Evolutionary conservation across 2,797 vertebrate genomes (phyloP), one percentile per base, ranked within the genome.

Genomic region (Leuciscus waleckii): DNA sequence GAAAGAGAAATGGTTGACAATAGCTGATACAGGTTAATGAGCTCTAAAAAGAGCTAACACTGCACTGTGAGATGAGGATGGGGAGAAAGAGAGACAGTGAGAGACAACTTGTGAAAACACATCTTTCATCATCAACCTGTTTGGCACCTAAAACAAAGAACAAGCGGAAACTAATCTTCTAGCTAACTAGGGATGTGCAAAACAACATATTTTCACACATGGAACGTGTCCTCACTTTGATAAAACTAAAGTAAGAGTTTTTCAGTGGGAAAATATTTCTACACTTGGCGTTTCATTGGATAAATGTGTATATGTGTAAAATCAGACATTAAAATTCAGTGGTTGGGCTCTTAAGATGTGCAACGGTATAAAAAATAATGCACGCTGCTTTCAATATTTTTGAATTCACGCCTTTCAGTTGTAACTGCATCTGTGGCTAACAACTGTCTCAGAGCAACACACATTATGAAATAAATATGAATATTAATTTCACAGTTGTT

Each of bases 31-130:
- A 85, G 90, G 90, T 93, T 91, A 92, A 93, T 89, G 87, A 91
- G 85, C 87, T 88, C 91, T 92, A 94, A 91, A 95, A 94, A 91
- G 93, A 95, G 91, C 89, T 94, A 92, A 93, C 91, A 84, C 91
- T 94, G 91, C 91, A 95, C 92, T 93, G 93, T 94, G 92, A 89
- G 61, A 86, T 90, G 90, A 90, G 85, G 91, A 87, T 83, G 84
- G 74, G 61, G 67, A 90, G 92, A 85, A 91, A 78, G 88, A 87
- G 83, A 86, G 87, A 91, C 51, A 17, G 21, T 35, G 35, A 90
- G 84, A 94, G 90, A 92, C 88, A 89, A 77, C 86, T 91, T 89
- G 88, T 87, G 87, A 63, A 70, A 56, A 70, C 51, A 84, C 39
- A 51, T 49, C 39, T 39, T 69, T 80, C 43, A 67, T 82, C 73